Conservation (phyloP, 2,888 invertebrate genomes). For the Neoaliturus tenellus region DNA sequence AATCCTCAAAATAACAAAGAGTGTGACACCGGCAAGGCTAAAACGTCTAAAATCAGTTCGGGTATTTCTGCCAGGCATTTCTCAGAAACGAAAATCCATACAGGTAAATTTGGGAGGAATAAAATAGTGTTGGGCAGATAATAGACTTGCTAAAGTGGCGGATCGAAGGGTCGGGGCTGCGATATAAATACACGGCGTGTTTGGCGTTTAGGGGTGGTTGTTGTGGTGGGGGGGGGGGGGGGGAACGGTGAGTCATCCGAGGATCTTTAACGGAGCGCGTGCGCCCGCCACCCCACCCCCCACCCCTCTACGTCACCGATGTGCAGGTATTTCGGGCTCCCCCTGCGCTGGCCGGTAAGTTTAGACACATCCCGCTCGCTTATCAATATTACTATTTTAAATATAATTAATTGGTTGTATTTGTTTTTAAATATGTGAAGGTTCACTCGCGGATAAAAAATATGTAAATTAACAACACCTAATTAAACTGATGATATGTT, state of each 20-base stretch:
- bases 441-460: no score
- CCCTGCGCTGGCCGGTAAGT: constrained; percentile 37
- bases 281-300: background rate
- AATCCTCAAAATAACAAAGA: background rate
- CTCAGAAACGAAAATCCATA: constrained; percentile 22
- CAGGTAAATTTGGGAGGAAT: constrained; percentile 19
- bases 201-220: background rate
- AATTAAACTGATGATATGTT: no score
- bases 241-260: constrained; percentile 21
- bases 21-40: background rate
- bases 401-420: background rate
- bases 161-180: background rate
- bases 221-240: background rate
- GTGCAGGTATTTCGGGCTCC: constrained; percentile 45
- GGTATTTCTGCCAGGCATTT: background rate
- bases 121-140: constrained; percentile 12
- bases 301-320: background rate
- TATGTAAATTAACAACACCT: no score
- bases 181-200: constrained; percentile 26
- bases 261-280: constrained; percentile 36
- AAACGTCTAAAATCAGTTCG: background rate
- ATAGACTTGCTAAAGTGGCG: constrained; percentile 27
- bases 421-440: no score
- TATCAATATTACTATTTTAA: background rate
- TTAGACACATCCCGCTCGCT: constrained; percentile 25